phyloP scores from a whole-genome alignment of 2,797 vertebrate genomes.

The Cyprinodon diabolis region DNA sequence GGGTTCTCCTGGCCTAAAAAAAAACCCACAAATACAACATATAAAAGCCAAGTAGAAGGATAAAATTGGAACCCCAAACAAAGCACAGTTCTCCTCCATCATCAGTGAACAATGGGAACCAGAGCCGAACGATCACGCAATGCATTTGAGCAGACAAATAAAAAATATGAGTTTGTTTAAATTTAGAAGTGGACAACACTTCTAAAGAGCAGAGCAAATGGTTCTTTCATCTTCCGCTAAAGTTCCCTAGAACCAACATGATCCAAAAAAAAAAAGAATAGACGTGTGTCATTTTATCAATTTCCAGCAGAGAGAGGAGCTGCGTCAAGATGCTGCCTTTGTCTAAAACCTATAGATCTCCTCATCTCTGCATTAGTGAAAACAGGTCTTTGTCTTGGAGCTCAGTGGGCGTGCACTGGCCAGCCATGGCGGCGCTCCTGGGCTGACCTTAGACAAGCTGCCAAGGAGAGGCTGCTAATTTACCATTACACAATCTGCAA shows the following conservation, averaged over 20 bases:
- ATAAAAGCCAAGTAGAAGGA: constrained; percentile 26
- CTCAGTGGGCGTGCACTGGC: constrained; percentile 51
- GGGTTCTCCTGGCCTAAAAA: constrained; percentile 63
- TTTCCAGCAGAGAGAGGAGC: constrained; percentile 43
- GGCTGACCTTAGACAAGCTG: constrained; percentile 40
- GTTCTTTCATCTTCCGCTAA: constrained; percentile 16
- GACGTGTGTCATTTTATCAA: constrained; percentile 36
- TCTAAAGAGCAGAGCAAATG: constrained; percentile 17
- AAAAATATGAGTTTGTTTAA: neutral
- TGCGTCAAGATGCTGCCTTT: constrained; percentile 64
- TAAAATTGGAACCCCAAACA: constrained; percentile 26
- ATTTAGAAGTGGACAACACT: neutral
- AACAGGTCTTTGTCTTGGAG: constrained; percentile 59
- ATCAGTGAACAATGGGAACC: constrained; percentile 6
- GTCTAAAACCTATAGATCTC: constrained; percentile 59
- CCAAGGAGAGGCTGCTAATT: constrained; percentile 45
- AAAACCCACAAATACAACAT: constrained; percentile 62
- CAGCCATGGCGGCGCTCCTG: constrained; percentile 40
- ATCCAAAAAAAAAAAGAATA: constrained; percentile 29
- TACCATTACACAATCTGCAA: neutral
- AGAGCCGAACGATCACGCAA: constrained; percentile 14
- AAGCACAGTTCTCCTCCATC: constrained; percentile 5
- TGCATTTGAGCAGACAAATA: constrained; percentile 27
- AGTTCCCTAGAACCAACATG: constrained; percentile 27
- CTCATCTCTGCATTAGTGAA: constrained; percentile 55